phyloP scores from a whole-genome alignment of 1,140 invertebrate genomes.

The Matsumurasca onukii region DNA sequence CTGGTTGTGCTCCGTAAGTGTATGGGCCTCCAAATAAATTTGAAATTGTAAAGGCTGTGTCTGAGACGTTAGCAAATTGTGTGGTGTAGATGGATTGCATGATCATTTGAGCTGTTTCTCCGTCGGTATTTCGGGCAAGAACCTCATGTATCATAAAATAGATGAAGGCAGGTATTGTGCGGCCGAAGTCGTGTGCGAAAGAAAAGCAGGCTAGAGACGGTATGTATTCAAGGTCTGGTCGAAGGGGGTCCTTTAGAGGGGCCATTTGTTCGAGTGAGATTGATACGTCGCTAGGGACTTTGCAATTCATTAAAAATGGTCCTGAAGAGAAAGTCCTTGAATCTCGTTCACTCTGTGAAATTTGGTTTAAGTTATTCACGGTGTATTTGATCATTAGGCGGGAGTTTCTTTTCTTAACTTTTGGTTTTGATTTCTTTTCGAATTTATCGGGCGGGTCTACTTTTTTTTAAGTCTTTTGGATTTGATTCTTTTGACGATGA shows the following conservation, averaged over 20 bases:
- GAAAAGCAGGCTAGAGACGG: background rate
- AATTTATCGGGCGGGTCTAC: no score
- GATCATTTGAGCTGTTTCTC: no score
- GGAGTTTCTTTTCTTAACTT: no score
- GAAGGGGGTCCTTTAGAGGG: background rate
- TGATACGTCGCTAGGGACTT: background rate
- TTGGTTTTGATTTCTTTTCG: no score
- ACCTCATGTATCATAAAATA: background rate
- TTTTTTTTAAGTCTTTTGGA: no score
- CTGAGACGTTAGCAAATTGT: background rate
- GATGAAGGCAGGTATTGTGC: no score
- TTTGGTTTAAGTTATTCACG: no score
- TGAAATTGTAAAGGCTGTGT: background rate
- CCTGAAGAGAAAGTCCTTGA: no score
- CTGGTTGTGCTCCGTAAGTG: background rate
- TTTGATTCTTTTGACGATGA: no score
- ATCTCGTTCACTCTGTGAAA: no score
- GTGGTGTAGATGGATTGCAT: background rate
- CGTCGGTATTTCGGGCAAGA: background rate
- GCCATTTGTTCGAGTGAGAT: background rate
- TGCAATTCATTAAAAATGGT: conserved; percentile 11
- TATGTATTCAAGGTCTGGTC: conserved; percentile 7
- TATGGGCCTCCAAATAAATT: conserved; percentile 2
- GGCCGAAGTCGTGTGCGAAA: background rate
- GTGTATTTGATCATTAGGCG: no score